These are phyloP conservation scores for Tachuris rubrigastra DNA, from an alignment of 2,113 vertebrate genomes.

Conservation along the genomic window DNA sequence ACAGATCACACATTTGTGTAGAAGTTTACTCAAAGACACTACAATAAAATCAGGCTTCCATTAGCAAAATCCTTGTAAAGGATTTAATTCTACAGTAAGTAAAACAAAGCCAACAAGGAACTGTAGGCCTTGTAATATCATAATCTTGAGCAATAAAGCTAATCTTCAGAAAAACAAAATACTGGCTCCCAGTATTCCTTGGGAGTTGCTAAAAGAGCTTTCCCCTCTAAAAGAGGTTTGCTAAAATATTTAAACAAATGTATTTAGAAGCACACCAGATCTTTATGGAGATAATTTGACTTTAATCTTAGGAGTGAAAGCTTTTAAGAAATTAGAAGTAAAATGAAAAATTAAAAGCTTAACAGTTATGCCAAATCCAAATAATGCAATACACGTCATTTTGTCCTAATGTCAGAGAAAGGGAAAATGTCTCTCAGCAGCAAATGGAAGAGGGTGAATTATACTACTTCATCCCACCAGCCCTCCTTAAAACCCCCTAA, in stretches of 20 bases:
- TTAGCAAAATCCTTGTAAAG: neutral
- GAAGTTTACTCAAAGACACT: neutral
- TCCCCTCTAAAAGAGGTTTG: neutral
- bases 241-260: neutral
- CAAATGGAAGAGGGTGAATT: neutral
- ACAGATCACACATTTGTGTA: neutral
- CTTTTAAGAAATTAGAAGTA: neutral
- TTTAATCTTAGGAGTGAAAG: neutral
- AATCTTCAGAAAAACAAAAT: neutral
- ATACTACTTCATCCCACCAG: neutral
- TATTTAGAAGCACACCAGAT: neutral
- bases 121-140: neutral
- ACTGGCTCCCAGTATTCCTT: neutral
- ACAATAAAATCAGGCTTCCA: neutral
- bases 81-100: neutral
- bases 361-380: neutral
- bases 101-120: neutral
- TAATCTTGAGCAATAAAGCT: neutral
- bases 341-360: neutral
- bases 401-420: neutral
- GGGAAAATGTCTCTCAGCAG: neutral
- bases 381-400: neutral
- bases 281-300: neutral
- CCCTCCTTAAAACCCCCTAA: neutral
- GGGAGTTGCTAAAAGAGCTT: neutral